phyloP scores from a whole-genome alignment of 2,888 invertebrate genomes.

The Spilarctia lutea region DNA sequence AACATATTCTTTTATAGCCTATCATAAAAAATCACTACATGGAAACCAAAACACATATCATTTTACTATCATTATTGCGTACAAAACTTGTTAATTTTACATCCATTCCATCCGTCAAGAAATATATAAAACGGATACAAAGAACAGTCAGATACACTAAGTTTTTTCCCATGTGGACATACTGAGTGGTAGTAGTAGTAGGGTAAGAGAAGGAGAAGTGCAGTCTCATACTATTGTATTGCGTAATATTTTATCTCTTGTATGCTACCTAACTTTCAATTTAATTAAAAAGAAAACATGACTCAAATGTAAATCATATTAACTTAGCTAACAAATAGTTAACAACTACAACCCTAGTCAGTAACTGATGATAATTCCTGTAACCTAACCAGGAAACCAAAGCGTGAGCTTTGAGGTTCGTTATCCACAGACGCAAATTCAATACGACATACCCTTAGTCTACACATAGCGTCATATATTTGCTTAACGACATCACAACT shows the following conservation, averaged over 20 bases:
- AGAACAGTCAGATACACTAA: no score
- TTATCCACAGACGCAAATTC: slow-evolving; percentile 23
- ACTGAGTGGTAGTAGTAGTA: no score
- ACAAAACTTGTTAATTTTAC: no score
- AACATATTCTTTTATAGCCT: not conserved
- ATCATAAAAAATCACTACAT: not conserved
- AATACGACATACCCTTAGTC: slow-evolving; percentile 17
- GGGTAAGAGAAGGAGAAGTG: no score
- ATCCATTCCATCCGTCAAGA: not conserved
- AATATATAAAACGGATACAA: no score
- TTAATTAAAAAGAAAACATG: not conserved
- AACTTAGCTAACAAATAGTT: not conserved
- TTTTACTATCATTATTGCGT: not conserved
- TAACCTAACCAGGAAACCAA: slow-evolving; percentile 15
- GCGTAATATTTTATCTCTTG: no score
- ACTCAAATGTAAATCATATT: not conserved
- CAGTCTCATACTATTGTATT: no score
- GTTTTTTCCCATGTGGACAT: no score
- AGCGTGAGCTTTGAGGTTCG: slow-evolving; percentile 22
- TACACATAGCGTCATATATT: slow-evolving; percentile 22
- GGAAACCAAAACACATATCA: not conserved
- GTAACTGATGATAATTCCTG: slow-evolving; percentile 4
- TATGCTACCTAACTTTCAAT: no score
- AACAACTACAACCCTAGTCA: not conserved
- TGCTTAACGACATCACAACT: slow-evolving; percentile 24